A percentile compares a stretch with the other conserved stretches of the same genome.
Evolutionary conservation across 1,140 invertebrate species (phyloP).

Genomic region (Berghia stephanieae): DNA sequence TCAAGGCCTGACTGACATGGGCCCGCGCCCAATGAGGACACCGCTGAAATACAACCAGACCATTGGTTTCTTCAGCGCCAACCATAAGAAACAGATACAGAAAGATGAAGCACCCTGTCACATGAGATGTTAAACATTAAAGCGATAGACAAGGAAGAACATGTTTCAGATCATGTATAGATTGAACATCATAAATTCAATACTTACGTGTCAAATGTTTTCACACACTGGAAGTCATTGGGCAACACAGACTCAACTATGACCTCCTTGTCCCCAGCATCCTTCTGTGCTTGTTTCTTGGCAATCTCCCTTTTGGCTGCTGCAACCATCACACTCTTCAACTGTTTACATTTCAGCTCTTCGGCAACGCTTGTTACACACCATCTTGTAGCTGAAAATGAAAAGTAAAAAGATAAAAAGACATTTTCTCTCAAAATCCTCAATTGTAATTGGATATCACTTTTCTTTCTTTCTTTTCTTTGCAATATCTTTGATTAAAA

Average conservation of each 20-base stretch:
- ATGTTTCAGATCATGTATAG: background rate
- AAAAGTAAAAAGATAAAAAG: constrained; percentile 7
- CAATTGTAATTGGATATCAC: too few species aligned
- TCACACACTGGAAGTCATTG: constrained; percentile 47
- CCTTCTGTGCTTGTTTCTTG: too few species aligned
- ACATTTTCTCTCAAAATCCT: too few species aligned
- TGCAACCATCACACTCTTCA: constrained; percentile 82
- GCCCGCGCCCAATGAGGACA: too few species aligned
- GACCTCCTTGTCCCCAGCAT: constrained; percentile 22
- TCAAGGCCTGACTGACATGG: too few species aligned
- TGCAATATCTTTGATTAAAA: too few species aligned
- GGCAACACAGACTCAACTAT: constrained; percentile 25
- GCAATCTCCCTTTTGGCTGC: too few species aligned
- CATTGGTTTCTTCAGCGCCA: too few species aligned
- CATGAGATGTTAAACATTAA: background rate
- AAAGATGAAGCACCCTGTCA: too few species aligned
- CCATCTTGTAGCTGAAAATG: constrained; percentile 52
- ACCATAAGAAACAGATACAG: too few species aligned
- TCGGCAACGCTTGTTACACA: constrained; percentile 91
- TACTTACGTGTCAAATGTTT: constrained; percentile 52
- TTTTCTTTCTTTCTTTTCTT: too few species aligned
- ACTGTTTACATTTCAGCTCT: constrained; percentile 88
- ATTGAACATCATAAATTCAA: background rate
- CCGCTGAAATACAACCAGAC: too few species aligned
- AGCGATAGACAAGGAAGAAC: background rate